Conservation (phyloP, 2,888 invertebrate genomes). For the Troilus luridus region DNA sequence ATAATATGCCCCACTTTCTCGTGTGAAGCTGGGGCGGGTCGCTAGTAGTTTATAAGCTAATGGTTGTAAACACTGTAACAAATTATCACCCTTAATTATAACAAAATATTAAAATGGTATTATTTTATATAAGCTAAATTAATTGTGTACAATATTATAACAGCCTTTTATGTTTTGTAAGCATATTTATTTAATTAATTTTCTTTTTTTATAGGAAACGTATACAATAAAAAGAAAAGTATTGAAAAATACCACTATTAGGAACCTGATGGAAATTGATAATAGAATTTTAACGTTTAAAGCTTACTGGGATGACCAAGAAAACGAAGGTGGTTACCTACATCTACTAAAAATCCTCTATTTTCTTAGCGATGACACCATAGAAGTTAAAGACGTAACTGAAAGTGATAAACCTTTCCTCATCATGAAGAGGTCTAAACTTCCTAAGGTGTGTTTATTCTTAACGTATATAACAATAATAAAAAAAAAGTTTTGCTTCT, state of each 20-base stretch:
- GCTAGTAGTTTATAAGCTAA: no score
- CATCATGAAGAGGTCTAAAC: slow-evolving; percentile 81
- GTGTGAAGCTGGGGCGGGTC: no score
- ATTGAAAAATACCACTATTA: slow-evolving; percentile 77
- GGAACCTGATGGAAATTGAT: slow-evolving; percentile 88
- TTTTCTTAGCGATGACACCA: slow-evolving; percentile 89
- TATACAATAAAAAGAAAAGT: slow-evolving; percentile 68
- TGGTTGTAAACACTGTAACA: no score
- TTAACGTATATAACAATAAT: no score
- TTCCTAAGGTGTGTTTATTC: slow-evolving; percentile 79
- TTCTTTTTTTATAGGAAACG: slow-evolving; percentile 35
- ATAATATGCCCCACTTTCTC: no score
- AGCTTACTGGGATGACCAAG: slow-evolving; percentile 92
- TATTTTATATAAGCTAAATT: no score
- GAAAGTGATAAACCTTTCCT: slow-evolving; percentile 80
- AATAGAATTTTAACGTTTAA: slow-evolving; percentile 82
- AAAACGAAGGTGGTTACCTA: slow-evolving; percentile 81
- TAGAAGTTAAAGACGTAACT: slow-evolving; percentile 87
- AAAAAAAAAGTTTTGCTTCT: no score
- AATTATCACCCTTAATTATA: no score
- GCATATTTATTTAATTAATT: not conserved
- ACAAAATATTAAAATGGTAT: no score
- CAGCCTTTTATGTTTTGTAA: no score
- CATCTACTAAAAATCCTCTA: slow-evolving; percentile 86
- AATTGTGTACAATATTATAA: no score